These are phyloP conservation scores for Psittacus erithacus DNA, from an alignment of 2,113 vertebrate species.

Conservation along the genomic window DNA sequence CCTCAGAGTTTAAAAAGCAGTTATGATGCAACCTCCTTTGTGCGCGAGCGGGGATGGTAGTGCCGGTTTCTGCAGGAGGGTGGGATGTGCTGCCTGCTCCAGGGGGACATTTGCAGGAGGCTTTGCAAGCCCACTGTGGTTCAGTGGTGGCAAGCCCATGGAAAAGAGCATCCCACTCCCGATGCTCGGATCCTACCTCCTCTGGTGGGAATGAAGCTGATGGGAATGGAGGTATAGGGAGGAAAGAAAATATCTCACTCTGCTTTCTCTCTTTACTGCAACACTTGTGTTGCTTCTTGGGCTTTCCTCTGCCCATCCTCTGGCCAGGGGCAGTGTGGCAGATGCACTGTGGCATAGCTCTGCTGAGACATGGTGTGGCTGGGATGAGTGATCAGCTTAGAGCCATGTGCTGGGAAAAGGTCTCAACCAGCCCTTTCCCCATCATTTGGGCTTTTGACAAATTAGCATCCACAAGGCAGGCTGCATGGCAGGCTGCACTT, in stretches of 20 bases:
- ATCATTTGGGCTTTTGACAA: neutral
- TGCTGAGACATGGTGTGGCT: fast-evolving
- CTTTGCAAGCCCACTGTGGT: neutral
- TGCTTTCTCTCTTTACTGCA: neutral
- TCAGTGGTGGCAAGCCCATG: neutral
- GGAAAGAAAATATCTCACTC: neutral
- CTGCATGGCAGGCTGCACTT: neutral
- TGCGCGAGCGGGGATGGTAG: neutral
- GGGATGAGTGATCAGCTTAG: neutral
- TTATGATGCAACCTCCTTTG: slow-evolving; percentile 53
- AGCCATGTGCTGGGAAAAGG: neutral
- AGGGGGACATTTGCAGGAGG: neutral
- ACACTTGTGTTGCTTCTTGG: neutral
- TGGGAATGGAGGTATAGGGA: neutral
- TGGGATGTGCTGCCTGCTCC: neutral
- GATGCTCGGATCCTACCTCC: fast-evolving
- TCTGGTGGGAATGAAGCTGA: neutral
- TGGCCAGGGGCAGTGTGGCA: neutral
- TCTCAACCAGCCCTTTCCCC: neutral
- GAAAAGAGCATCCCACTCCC: neutral
- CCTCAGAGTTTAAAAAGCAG: slow-evolving; percentile 3
- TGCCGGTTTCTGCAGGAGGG: neutral
- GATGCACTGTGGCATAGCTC: neutral
- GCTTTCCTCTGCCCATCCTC: neutral
- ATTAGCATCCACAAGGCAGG: neutral